phyloP scores from a whole-genome alignment of 2,113 vertebrate genomes.

The Lycocorax pyrrhopterus region DNA sequence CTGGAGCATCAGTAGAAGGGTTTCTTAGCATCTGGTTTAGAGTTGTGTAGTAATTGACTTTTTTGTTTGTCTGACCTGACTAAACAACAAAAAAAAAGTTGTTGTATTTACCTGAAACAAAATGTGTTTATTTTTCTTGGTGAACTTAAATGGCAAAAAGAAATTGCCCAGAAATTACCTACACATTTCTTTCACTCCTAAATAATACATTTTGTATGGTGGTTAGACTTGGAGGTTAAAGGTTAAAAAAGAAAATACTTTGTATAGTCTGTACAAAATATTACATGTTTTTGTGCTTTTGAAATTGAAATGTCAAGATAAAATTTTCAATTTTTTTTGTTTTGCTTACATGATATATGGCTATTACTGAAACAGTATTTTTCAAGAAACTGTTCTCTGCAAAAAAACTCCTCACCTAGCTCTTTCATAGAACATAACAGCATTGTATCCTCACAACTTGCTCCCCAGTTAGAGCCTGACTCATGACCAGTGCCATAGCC shows the following conservation, averaged over 20 bases:
- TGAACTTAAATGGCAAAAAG: neutral
- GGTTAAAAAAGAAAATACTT: neutral
- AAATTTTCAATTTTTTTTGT: neutral
- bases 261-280: neutral
- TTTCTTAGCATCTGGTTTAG: neutral
- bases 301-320: neutral
- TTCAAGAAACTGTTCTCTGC: neutral
- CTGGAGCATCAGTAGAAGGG: neutral
- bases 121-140: neutral
- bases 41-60: neutral
- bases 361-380: neutral
- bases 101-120: neutral
- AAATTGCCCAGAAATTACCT: neutral
- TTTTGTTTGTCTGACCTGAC: neutral
- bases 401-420: neutral
- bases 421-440: neutral
- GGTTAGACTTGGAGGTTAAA: neutral
- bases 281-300: neutral
- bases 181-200: neutral
- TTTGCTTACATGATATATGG: neutral
- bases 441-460: neutral
- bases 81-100: neutral
- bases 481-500: neutral
- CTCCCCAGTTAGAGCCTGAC: neutral
- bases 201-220: neutral